These are phyloP conservation scores for Romanogobio albipinnatus DNA, from an alignment of 2,113 vertebrate genomes.

Conservation along the genomic window DNA sequence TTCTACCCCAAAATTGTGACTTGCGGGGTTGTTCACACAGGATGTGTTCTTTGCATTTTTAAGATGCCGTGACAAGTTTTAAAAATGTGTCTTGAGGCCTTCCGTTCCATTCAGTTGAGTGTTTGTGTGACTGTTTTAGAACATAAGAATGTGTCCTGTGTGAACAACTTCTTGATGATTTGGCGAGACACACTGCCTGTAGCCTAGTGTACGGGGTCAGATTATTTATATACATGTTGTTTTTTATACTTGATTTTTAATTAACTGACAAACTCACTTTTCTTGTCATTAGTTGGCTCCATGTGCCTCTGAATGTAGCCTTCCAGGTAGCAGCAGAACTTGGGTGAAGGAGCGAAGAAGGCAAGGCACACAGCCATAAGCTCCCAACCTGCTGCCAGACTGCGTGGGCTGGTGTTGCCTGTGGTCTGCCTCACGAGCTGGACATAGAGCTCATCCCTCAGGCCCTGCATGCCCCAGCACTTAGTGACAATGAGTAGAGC, in stretches of 20 bases:
- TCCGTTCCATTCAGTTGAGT: background rate
- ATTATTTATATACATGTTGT: slow-evolving; percentile 52
- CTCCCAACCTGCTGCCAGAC: slow-evolving; percentile 87
- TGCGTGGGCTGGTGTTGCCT: slow-evolving; percentile 80
- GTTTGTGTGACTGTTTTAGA: background rate
- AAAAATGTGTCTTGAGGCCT: background rate
- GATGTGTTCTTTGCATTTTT: background rate
- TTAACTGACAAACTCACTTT: slow-evolving; percentile 81
- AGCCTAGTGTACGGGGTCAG: background rate
- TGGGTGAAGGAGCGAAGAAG: slow-evolving; percentile 89
- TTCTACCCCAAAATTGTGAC: background rate
- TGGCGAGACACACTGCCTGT: background rate
- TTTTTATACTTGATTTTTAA: slow-evolving; percentile 25
- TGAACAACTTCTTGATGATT: background rate
- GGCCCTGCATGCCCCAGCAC: slow-evolving; percentile 87
- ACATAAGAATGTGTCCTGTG: background rate
- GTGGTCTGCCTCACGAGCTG: slow-evolving; percentile 90
- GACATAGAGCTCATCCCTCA: slow-evolving; percentile 89
- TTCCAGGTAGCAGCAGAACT: slow-evolving; percentile 90
- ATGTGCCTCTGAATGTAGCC: slow-evolving; percentile 92
- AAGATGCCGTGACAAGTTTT: background rate
- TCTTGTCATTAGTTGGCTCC: slow-evolving; percentile 81
- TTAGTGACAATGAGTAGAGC: slow-evolving; percentile 84
- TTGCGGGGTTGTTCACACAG: background rate
- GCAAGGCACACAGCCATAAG: slow-evolving; percentile 89